A percentile compares a stretch with the other conserved stretches of the same genome.
Conservation (phyloP, 1,140 invertebrate species). For the Sinella curviseta region DNA sequence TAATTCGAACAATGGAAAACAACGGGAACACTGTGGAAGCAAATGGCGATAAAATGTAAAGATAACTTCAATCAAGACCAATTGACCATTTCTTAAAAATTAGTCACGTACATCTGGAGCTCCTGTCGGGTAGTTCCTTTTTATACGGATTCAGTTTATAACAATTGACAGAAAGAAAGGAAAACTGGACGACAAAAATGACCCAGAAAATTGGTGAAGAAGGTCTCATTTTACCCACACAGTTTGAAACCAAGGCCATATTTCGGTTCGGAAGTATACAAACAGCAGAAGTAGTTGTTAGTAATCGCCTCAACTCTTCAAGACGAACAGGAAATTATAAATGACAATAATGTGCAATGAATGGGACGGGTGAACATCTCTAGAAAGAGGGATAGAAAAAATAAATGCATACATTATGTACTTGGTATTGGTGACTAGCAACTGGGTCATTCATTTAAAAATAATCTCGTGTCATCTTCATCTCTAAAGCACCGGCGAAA, state of each 20-base stretch:
- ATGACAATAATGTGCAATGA: not conserved
- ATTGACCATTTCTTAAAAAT: not conserved
- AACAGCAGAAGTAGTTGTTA: too few relatives aligned
- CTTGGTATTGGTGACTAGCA: too few relatives aligned
- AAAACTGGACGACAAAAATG: not conserved
- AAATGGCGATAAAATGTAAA: not conserved
- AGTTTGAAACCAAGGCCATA: too few relatives aligned
- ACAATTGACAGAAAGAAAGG: not conserved
- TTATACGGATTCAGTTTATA: not conserved
- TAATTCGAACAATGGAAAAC: constrained; percentile 45
- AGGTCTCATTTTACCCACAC: not conserved
- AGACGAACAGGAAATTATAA: not conserved
- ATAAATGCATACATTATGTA: too few relatives aligned
- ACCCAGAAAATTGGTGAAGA: not conserved
- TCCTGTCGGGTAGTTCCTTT: not conserved
- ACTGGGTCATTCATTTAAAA: too few relatives aligned
- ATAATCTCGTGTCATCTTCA: too few relatives aligned
- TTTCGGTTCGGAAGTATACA: too few relatives aligned
- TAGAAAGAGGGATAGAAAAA: too few relatives aligned
- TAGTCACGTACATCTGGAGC: constrained; percentile 15
- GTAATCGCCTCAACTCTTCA: not conserved
- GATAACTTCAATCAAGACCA: not conserved
- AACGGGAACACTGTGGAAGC: constrained; percentile 48
- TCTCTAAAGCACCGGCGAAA: too few relatives aligned
- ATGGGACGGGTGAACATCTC: too few relatives aligned